These are phyloP conservation scores for Sycophaga agraensis DNA, from an alignment of 1,140 invertebrate species.

Conservation along the genomic window DNA sequence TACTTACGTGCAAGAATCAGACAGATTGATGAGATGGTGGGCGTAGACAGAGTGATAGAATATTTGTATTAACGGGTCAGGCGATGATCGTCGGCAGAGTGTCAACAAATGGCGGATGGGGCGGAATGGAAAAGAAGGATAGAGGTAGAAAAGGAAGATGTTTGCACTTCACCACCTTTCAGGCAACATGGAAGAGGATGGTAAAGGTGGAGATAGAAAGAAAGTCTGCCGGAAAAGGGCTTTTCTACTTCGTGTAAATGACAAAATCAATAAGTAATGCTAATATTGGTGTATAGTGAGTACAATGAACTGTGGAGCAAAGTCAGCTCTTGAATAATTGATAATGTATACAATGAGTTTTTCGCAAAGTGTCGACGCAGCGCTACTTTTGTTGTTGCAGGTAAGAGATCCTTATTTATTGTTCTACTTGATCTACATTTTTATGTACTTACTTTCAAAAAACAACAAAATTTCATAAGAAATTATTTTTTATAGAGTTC, in stretches of 20 bases:
- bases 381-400: too few relatives aligned
- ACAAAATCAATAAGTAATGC: conserved; percentile 39
- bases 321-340: conserved; percentile 17
- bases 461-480: too few relatives aligned
- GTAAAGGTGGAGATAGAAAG: background rate
- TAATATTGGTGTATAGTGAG: background rate
- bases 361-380: too few relatives aligned
- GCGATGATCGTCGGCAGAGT: conserved; percentile 6
- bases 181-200: background rate
- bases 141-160: background rate
- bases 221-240: conserved; percentile 2
- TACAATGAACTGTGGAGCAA: background rate
- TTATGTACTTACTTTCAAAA: too few relatives aligned
- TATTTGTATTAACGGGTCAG: conserved; percentile 23
- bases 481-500: too few relatives aligned
- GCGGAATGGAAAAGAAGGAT: background rate
- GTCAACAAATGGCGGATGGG: conserved; percentile 1
- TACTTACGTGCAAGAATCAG: conserved; percentile 43
- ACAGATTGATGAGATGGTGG: background rate
- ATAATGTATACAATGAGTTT: too few relatives aligned
- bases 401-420: too few relatives aligned
- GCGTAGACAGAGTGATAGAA: conserved; percentile 3
- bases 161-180: background rate
- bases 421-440: too few relatives aligned
- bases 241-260: conserved; percentile 36